Evolutionary conservation across 2,797 vertebrate species (phyloP).

Genomic region (Tamandua tetradactyla): DNA sequence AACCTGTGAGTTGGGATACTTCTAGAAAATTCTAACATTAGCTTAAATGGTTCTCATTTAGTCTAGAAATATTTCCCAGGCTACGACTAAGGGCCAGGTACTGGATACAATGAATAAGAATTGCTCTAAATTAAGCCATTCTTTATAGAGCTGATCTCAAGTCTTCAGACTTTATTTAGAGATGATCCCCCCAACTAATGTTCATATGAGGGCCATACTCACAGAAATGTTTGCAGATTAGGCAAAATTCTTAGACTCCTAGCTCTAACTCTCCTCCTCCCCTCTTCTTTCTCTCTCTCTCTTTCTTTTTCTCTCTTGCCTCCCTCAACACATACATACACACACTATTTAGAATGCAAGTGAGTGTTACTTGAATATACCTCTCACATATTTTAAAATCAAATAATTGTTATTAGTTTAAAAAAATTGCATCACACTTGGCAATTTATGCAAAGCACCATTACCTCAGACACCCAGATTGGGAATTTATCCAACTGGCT

Average conservation of each 20-base stretch:
- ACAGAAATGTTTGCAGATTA: neutral
- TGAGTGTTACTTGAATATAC: slow-evolving; percentile 10
- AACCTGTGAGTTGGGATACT: neutral
- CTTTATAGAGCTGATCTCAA: neutral
- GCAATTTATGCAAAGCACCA: neutral
- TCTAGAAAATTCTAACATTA: slow-evolving; percentile 33
- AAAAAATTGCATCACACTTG: slow-evolving; percentile 7
- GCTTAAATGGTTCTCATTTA: neutral
- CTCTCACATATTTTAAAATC: slow-evolving; percentile 20
- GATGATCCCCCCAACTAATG: neutral
- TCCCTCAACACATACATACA: neutral
- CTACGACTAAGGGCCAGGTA: neutral
- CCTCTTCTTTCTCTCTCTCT: neutral
- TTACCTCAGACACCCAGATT: neutral
- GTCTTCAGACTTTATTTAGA: slow-evolving; percentile 33
- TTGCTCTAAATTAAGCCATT: neutral
- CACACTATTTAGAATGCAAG: neutral
- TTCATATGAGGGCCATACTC: neutral
- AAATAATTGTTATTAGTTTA: slow-evolving; percentile 11
- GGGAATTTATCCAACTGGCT: slow-evolving; percentile 27
- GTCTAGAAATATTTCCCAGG: neutral
- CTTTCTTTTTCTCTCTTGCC: neutral
- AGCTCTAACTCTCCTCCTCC: neutral
- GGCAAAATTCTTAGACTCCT: slow-evolving; percentile 12
- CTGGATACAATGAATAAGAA: neutral